Evolutionary conservation across 92 coral and sea anemone species (phyloP), one percentile per base, ranked within the genome.

Genomic region (Anthopleura xanthogrammica): DNA sequence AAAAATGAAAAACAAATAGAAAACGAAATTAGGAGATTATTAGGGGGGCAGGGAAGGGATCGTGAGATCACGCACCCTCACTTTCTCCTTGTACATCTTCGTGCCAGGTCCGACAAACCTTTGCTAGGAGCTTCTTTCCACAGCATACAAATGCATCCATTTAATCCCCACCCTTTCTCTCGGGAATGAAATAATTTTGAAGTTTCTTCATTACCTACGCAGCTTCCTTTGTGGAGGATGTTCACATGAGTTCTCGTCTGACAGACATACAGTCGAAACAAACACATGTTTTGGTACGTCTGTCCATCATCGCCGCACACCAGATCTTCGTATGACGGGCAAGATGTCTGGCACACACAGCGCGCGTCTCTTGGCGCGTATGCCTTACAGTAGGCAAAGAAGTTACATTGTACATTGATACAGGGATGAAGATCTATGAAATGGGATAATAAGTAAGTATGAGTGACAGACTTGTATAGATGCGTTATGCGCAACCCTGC

Each of bases 381-480:
- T 2, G 94, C 94, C 72, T 88, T 79, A 60, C 94, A 91, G 41
- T 80, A 82, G 57, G 82, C 88, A 36, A 72, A 91, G 88, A 58
- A 91, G 55, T 80, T 72, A 57, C 92, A 91, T 72, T 84, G 84
- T 60, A 91, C 87, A 48, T 80, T 79, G 41, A 86, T 72, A 55
- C 94, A 88, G 0, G 94, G 94, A 41, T 91, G 88, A n/a, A 91
- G 90, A 75, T 79, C 94, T 88, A 36, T 29, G 29, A n/a, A 62
- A 62, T 5, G 3, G 14, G 12, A 62, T 62, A 22, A 19, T 5
- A 17, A 58, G 5, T 16, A 3, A 58, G 64, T 58, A 5, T 58
- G 22, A 58, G n/a, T 58, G 64, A 46, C 36, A 29, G 36, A 29
- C 36, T 29, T 29, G 36, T 29, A 29, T 1, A 1, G 36, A 29